Percentiles rank a stretch among this genome's conserved stretches.
phyloP scores from a whole-genome alignment of 23 tunicate species.

The Clavelina lepadiformis region DNA sequence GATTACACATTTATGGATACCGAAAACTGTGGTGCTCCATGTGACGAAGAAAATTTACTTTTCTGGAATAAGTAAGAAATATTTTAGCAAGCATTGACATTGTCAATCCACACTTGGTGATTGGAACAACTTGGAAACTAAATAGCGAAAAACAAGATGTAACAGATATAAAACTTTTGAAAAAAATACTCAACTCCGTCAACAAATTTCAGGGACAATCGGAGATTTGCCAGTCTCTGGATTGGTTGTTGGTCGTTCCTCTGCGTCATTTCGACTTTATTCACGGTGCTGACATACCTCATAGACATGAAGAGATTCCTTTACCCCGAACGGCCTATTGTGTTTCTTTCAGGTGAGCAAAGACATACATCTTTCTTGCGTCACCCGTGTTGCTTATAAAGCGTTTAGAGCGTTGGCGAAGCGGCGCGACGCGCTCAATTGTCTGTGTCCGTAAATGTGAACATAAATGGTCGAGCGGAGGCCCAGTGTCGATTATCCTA shows the following conservation, averaged over 20 bases:
- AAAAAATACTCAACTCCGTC: no score
- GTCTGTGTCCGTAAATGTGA: background rate
- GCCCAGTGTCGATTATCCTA: no score
- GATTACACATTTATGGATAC: slow-evolving; percentile 72
- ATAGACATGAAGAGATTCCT: slow-evolving; percentile 72
- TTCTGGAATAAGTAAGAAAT: slow-evolving; percentile 67
- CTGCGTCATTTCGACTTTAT: slow-evolving; percentile 61
- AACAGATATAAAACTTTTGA: no score
- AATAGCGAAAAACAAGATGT: no score
- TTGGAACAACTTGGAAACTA: no score
- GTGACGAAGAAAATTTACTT: slow-evolving; percentile 46
- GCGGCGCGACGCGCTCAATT: background rate
- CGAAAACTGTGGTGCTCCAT: slow-evolving; percentile 80
- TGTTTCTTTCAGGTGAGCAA: slow-evolving; percentile 68
- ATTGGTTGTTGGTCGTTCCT: slow-evolving; percentile 64
- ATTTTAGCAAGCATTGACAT: background rate
- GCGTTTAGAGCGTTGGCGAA: background rate
- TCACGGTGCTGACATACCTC: slow-evolving; percentile 70
- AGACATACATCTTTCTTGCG: background rate
- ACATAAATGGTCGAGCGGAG: no score
- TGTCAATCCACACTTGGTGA: background rate
- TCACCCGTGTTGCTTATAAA: background rate
- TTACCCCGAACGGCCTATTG: slow-evolving; percentile 85
- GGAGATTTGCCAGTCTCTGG: slow-evolving; percentile 37
- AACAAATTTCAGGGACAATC: slow-evolving; percentile 11